These are phyloP conservation scores for Cettia cetti DNA, from an alignment of 2,113 vertebrate genomes.

Conservation along the genomic window DNA sequence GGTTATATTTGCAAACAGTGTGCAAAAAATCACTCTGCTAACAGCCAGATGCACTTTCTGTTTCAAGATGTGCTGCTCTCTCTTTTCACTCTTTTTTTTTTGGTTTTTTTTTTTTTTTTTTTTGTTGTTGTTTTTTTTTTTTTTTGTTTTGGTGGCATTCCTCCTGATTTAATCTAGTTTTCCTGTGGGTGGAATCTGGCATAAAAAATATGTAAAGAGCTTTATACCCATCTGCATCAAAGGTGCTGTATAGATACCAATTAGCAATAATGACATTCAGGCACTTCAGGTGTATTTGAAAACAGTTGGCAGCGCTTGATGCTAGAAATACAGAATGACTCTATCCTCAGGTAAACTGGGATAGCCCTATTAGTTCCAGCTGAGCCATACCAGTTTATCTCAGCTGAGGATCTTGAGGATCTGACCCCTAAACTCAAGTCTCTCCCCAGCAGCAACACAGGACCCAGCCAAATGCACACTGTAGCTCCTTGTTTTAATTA, in stretches of 20 bases:
- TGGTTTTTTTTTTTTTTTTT: neutral
- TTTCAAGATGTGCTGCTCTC: neutral
- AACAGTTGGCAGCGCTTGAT: slow-evolving; percentile 1
- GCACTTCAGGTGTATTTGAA: slow-evolving; percentile 26
- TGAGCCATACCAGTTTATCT: neutral
- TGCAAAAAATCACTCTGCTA: neutral
- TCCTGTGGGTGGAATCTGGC: slow-evolving; percentile 12
- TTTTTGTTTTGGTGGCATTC: neutral
- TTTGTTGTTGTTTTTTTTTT: neutral
- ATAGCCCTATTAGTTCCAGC: neutral
- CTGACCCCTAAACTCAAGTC: neutral
- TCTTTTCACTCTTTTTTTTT: neutral
- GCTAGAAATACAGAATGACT: neutral
- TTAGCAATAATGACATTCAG: slow-evolving; percentile 4
- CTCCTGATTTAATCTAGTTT: neutral
- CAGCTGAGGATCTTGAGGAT: neutral
- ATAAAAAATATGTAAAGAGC: neutral
- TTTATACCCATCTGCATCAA: slow-evolving; percentile 6
- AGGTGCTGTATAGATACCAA: neutral
- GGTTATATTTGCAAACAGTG: neutral
- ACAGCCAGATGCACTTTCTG: neutral
- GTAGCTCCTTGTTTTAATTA: neutral
- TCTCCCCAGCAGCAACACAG: neutral
- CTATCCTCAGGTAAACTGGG: neutral
- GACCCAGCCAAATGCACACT: neutral